phyloP scores from a whole-genome alignment of 2,797 vertebrate genomes.

The Manis javanica region DNA sequence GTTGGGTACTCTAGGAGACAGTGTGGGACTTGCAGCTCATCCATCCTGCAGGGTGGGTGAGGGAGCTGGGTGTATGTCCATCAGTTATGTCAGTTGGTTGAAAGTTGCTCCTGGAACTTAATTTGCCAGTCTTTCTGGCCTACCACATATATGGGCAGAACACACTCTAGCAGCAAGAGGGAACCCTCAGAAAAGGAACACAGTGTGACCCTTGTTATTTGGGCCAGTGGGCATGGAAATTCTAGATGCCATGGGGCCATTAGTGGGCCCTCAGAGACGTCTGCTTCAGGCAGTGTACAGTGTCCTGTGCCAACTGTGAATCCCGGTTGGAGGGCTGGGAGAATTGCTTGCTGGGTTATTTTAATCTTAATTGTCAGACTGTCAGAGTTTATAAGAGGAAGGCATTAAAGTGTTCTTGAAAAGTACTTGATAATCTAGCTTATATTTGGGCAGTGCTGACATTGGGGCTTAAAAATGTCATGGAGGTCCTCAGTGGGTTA shows the following conservation, averaged over 20 bases:
- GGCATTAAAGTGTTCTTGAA: not conserved
- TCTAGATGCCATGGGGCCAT: not conserved
- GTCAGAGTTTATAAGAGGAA: constrained; percentile 56
- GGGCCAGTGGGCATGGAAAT: not conserved
- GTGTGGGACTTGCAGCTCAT: not conserved
- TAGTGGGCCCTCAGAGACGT: not conserved
- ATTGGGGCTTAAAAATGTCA: not conserved
- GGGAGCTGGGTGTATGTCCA: not conserved
- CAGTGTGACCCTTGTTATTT: not conserved
- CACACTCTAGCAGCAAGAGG: not conserved
- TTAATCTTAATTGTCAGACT: constrained; percentile 62
- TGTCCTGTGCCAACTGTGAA: no score
- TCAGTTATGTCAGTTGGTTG: not conserved
- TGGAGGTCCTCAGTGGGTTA: constrained; percentile 4
- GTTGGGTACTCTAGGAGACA: no score
- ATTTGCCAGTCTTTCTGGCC: not conserved
- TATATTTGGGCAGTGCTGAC: not conserved
- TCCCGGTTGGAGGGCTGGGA: constrained; percentile 43
- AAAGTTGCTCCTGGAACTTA: not conserved
- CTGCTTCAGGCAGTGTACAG: not conserved
- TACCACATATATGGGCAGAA: not conserved
- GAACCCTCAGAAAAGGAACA: not conserved
- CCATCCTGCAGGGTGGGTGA: not conserved
- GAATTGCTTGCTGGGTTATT: constrained; percentile 39
- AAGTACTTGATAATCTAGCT: not conserved